Evolutionary conservation across 2,113 vertebrate genomes (phyloP), one percentile per base, ranked within the genome.

Genomic region (Chlamydotis undulata): DNA sequence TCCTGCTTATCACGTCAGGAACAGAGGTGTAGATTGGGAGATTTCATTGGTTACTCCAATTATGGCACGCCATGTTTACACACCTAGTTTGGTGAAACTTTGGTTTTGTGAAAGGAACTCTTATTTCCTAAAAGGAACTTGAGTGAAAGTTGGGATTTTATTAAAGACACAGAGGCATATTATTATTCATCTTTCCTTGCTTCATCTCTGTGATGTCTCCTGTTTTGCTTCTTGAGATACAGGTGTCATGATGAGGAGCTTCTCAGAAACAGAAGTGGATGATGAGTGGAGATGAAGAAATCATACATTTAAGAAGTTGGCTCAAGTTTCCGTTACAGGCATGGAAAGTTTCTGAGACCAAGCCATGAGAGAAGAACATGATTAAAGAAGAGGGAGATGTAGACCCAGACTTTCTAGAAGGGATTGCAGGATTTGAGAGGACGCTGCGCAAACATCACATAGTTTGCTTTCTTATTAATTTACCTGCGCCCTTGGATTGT

Each of bases 191-290:
- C 91, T 91, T 97, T 95, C 96, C 89, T 93, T 96, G 89, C 94
- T 97, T 97, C 96, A 96, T 96, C 86, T 94, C 95, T 97, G 96
- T 97, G 97, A 97, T 96, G 96, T 96, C 96, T 96, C 97, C 97
- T 97, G 91, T 97, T 97, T 97, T 97, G 95, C 96, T 97, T 97
- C 97, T 97, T 95, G 95, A 97, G 96, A 97, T 97, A 96, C 96
- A 97, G 96, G 96, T 97, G 93, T 97, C 96, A 97, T 95, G 96
- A 96, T 96, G 96, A 97, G 96, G 94, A 97, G 94, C 96, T 93
- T 96, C 96, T 97, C 94, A 97, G 96, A 87, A 94, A 95, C 87
- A 96, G 94, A 96, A 97, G 96, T 96, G 92, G 96, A 96, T 94
- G 96, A 96, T 97, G 96, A 96, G 95, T 96, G 96, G 94, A 96